These are phyloP conservation scores for Clytia hemisphaerica DNA, from an alignment of 30 jellyfish, hydroid and myxozoan genomes.

Conservation along the genomic window DNA sequence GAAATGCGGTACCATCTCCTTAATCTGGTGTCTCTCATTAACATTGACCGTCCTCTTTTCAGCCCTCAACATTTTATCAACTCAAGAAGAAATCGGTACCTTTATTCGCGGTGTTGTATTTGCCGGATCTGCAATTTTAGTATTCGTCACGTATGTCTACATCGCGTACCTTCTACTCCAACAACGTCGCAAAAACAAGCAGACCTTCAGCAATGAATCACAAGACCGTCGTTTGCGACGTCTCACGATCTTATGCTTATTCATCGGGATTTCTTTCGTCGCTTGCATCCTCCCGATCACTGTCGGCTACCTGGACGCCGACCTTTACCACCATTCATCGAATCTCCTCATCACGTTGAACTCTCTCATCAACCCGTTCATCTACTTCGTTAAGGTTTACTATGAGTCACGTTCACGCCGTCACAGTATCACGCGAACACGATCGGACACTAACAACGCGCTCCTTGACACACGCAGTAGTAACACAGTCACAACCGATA, in stretches of 20 bases:
- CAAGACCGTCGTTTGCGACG: conserved; percentile 30
- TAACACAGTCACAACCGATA: conserved; percentile 12
- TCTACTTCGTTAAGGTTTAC: conserved; percentile 27
- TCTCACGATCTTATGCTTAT: conserved; percentile 18
- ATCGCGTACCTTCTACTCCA: conserved; percentile 9
- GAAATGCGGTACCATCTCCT: conserved; percentile 20
- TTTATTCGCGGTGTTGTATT: conserved; percentile 26
- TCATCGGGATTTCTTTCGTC: conserved; percentile 32
- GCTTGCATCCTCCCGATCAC: conserved; percentile 33
- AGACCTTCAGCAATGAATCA: conserved; percentile 22
- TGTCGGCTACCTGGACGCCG: conserved; percentile 8
- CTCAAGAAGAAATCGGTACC: conserved; percentile 4
- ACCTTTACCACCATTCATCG: conserved; percentile 23
- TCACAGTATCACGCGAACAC: conserved; percentile 22
- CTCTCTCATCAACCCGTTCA: conserved; percentile 28
- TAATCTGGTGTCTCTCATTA: conserved; percentile 15
- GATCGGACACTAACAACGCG: conserved; percentile 34
- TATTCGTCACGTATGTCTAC: not conserved
- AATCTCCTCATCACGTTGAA: conserved; percentile 26
- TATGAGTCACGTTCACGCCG: conserved; percentile 32
- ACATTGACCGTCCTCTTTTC: conserved; percentile 22
- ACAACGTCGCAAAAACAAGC: conserved; percentile 14
- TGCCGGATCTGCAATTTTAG: conserved; percentile 6
- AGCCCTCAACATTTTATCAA: not conserved
- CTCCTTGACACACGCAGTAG: conserved; percentile 16